These are phyloP conservation scores for Ferdinandea cuprea DNA, from an alignment of 2,888 invertebrate species.

Conservation along the genomic window DNA sequence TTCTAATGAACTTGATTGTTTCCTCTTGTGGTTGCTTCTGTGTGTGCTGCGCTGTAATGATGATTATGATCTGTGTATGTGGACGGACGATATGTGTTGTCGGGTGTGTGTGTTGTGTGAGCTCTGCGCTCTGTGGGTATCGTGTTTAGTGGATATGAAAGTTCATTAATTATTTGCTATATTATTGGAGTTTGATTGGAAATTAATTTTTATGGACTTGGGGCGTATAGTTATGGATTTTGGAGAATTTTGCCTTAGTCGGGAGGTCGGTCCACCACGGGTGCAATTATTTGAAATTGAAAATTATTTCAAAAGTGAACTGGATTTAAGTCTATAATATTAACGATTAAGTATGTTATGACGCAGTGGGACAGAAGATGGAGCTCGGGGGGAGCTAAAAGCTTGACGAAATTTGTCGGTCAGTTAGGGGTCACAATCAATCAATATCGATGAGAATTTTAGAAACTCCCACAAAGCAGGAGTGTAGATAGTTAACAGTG, in stretches of 20 bases:
- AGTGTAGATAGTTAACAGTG: no score
- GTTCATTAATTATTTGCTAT: conserved; percentile 59
- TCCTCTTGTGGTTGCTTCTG: conserved; percentile 50
- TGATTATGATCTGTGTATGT: conserved; percentile 66
- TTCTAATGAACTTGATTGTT: conserved; percentile 74
- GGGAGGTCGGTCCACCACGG: not conserved
- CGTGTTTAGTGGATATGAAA: conserved; percentile 35
- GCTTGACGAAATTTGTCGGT: no score
- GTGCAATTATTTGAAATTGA: not conserved
- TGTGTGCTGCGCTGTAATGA: conserved; percentile 44
- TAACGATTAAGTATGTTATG: no score
- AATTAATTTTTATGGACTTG: conserved; percentile 59
- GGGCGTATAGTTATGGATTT: conserved; percentile 1
- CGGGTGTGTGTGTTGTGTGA: conserved; percentile 3
- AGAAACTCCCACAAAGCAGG: no score
- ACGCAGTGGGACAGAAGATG: no score
- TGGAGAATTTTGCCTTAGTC: not conserved
- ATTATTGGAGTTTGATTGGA: conserved; percentile 67
- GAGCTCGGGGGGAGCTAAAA: no score
- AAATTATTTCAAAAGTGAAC: not conserved
- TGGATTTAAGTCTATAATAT: not conserved
- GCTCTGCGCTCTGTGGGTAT: conserved; percentile 28
- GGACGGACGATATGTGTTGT: no score
- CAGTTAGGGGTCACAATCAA: no score
- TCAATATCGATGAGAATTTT: no score